These are phyloP conservation scores for Drosophila tristis DNA, from an alignment of 1,140 invertebrate species.

Conservation along the genomic window DNA sequence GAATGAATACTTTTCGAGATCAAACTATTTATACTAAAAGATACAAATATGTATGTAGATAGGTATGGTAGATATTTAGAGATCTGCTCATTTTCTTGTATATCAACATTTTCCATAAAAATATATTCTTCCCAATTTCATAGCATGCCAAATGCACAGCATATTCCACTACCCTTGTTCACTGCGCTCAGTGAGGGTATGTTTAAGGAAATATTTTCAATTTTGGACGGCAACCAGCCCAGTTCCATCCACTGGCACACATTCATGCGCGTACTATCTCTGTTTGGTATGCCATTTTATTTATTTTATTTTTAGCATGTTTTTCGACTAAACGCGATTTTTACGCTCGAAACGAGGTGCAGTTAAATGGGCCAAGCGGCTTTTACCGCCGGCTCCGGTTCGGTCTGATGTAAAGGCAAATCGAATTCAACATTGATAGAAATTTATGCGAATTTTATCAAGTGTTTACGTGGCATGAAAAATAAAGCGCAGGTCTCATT, in stretches of 20 bases:
- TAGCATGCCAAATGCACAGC: no score
- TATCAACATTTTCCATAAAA: not conserved
- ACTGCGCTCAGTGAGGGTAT: conserved; percentile 7
- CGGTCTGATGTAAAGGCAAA: conserved; percentile 23
- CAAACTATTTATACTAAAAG: no score
- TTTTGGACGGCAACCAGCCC: not conserved
- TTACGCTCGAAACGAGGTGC: conserved; percentile 42
- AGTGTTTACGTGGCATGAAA: conserved; percentile 77
- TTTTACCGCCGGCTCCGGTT: conserved; percentile 21
- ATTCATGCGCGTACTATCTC: conserved; percentile 2
- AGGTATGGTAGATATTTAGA: no score
- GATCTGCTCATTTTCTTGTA: no score
- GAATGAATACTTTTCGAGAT: not conserved
- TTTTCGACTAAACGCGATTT: conserved; percentile 49
- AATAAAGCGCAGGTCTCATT: conserved; percentile 44
- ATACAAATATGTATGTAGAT: no score
- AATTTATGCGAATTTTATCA: conserved; percentile 81
- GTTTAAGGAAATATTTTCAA: not conserved
- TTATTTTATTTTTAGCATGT: conserved; percentile 36
- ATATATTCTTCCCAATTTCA: no score
- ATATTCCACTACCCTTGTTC: no score
- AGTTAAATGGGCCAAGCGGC: conserved; percentile 52
- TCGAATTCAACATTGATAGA: conserved; percentile 61
- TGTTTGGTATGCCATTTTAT: conserved; percentile 18
- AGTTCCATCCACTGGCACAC: not conserved